These are phyloP conservation scores for Uria lomvia DNA, from an alignment of 2,113 vertebrate genomes.

Conservation along the genomic window DNA sequence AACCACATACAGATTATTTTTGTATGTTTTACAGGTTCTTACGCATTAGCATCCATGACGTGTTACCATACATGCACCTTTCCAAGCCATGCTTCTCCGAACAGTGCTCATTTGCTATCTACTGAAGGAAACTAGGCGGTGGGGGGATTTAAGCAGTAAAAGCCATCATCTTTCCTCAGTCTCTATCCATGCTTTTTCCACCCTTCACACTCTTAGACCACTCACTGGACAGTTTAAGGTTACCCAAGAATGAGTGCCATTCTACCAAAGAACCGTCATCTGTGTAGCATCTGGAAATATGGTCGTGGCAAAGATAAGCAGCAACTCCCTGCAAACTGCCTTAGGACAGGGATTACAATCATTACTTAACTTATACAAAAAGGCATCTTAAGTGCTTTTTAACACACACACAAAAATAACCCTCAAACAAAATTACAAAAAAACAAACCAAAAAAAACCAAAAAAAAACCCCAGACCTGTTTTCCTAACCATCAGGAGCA, in stretches of 20 bases:
- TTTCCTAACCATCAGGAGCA: not conserved
- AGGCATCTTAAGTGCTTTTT: not conserved
- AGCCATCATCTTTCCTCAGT: not conserved
- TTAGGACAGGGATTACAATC: not conserved
- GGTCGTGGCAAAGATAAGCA: not conserved
- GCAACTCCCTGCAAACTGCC: not conserved
- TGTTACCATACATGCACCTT: fast-evolving
- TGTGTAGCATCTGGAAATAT: not conserved
- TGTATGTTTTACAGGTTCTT: not conserved
- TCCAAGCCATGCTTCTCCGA: not conserved
- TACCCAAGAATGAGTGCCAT: not conserved
- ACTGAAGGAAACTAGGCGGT: not conserved
- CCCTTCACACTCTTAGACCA: not conserved
- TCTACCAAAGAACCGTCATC: not conserved
- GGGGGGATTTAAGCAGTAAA: not conserved
- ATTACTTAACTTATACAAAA: not conserved
- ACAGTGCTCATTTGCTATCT: fast-evolving
- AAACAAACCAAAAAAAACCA: no score
- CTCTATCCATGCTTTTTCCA: not conserved
- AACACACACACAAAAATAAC: not conserved
- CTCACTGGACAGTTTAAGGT: not conserved
- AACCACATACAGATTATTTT: not conserved
- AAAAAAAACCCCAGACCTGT: not conserved
- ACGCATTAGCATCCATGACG: fast-evolving
- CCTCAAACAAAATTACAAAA: no score